Conservation (phyloP, 2,888 invertebrate genomes). For the Apamea anceps region DNA sequence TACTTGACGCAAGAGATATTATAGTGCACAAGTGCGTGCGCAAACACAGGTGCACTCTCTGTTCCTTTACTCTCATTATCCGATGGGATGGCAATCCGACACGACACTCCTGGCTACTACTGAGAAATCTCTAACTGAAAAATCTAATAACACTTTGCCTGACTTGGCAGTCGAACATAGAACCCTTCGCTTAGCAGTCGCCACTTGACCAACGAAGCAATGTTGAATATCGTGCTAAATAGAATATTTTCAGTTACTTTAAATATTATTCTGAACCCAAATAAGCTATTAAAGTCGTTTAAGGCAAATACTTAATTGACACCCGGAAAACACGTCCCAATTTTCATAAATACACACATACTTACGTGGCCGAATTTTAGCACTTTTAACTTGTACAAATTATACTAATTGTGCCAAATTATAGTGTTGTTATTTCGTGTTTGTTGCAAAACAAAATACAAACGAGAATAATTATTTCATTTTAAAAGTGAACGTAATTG, state of each 20-base stretch:
- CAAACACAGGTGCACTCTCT: background rate
- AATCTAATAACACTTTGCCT: background rate
- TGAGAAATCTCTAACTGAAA: background rate
- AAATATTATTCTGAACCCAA: background rate
- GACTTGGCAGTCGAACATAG: background rate
- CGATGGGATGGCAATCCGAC: background rate
- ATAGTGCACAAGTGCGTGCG: background rate
- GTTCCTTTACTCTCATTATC: background rate
- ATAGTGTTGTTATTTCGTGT: slow-evolving; percentile 19
- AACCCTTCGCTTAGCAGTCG: background rate
- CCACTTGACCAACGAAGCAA: background rate
- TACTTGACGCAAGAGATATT: background rate
- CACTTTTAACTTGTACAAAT: slow-evolving; percentile 15
- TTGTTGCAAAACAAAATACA: slow-evolving; percentile 21
- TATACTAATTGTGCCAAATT: slow-evolving; percentile 48
- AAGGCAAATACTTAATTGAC: background rate
- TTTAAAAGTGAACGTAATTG: background rate
- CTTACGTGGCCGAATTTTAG: slow-evolving; percentile 13
- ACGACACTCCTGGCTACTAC: background rate
- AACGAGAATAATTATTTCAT: background rate
- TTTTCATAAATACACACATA: slow-evolving; percentile 17
- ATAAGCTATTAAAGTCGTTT: background rate
- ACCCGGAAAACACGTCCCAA: slow-evolving; percentile 29
- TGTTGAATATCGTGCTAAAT: background rate
- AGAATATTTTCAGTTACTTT: background rate